These are phyloP conservation scores for Caenorhabditis angaria DNA, from an alignment of 2,888 invertebrate genomes.

Conservation along the genomic window DNA sequence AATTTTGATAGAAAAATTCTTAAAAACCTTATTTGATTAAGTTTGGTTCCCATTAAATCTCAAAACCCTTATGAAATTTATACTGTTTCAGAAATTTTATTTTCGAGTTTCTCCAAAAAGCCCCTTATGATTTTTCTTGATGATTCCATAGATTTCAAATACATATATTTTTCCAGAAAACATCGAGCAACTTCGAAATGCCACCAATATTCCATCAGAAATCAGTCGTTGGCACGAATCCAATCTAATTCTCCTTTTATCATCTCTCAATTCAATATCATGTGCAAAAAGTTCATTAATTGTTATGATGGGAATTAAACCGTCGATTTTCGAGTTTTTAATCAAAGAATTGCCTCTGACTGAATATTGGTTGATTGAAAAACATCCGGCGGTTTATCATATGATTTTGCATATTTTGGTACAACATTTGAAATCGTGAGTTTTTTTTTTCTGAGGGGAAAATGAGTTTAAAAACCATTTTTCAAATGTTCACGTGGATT, in stretches of 20 bases:
- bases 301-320: conserved; percentile 58
- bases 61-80: too few species aligned
- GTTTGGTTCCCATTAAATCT: too few species aligned
- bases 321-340: conserved; percentile 59
- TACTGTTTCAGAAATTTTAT: too few species aligned
- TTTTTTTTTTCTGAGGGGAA: too few species aligned
- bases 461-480: too few species aligned
- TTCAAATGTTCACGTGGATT: neutral
- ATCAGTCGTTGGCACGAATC: conserved; percentile 27
- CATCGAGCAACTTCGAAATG: conserved; percentile 13
- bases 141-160: too few species aligned
- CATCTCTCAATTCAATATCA: conserved; percentile 23
- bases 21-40: too few species aligned
- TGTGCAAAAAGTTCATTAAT: conserved; percentile 35
- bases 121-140: too few species aligned
- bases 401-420: conserved; percentile 29
- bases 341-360: conserved; percentile 33
- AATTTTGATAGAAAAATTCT: too few species aligned
- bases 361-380: conserved; percentile 21
- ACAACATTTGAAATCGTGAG: conserved; percentile 36
- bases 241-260: conserved; percentile 23
- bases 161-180: conserved; percentile 17
- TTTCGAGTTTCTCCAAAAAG: too few species aligned
- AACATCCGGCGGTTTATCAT: conserved; percentile 39
- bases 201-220: too few species aligned